Evolutionary conservation across 2,888 invertebrate genomes (phyloP), one percentile per base, ranked within the genome.

Genomic region (Labia minor): DNA sequence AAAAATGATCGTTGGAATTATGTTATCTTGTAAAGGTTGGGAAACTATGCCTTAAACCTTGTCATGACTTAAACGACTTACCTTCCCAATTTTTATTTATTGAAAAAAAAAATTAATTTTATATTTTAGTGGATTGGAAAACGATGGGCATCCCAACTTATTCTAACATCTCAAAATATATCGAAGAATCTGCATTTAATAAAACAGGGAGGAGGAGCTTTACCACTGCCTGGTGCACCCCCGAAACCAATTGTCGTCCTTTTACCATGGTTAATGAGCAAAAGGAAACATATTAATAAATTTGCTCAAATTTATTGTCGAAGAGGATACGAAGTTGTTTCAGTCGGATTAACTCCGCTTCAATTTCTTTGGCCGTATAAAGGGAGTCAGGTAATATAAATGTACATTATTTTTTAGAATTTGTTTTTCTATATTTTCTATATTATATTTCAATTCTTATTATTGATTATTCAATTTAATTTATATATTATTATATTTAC

Each of bases 201-300:
- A 4, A 49, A 49, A 14, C n/a, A 49, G 14, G 49, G 6, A 14
- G 49, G 49, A 4, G 49, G 49, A 3, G 6, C 49, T 49, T 14
- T 49, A 14, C 49, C 49, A 65, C 1, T 21, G 65, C 16, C 62
- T 62, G 14, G 49, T 2, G 16, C 49, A 3, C 8, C 49, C 3
- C 49, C 49, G 2, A 67, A 67, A n/a, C 79, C 78, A 1, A 69
- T 81, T 63, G 76, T 77, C 1, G 70, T 81, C 1, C 71, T 81
- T n/a, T 74, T 79, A 19, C 75, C 78, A 33, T 81, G 81, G 81
- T 73, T 81, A 71, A 73, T 77, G 72, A 78, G 80, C 3, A 77
- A 79, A 69, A 74, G 74, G 21, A 75, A 76, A 61, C 80, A 81
- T 70, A 73, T 81, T 14, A 72, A 76, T 69, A 80, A 81, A 70